These are phyloP conservation scores for Drosophila burlai DNA, from an alignment of 1,140 invertebrate genomes.

Conservation along the genomic window DNA sequence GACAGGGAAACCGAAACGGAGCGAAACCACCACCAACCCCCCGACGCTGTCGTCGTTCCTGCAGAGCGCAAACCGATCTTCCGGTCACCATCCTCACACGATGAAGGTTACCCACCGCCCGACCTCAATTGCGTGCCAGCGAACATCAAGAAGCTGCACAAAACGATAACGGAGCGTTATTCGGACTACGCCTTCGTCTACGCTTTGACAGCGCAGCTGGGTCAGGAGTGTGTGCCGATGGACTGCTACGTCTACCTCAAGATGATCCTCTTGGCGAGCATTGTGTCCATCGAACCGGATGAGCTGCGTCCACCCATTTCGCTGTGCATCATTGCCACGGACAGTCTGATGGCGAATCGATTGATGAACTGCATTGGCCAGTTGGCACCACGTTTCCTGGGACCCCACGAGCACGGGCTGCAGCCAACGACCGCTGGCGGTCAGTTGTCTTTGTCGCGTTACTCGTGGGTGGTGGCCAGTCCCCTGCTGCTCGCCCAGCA, in stretches of 20 bases:
- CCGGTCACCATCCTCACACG: neutral
- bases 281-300: slow-evolving; percentile 61
- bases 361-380: slow-evolving; percentile 62
- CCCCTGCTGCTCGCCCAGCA: slow-evolving; percentile 70
- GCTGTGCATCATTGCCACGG: slow-evolving; percentile 63
- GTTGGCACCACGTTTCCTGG: slow-evolving; percentile 70
- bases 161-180: slow-evolving; percentile 46
- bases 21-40: neutral
- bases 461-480: slow-evolving; percentile 63
- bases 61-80: neutral
- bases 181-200: slow-evolving; percentile 80
- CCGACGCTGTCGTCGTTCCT: neutral
- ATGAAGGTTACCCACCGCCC: neutral
- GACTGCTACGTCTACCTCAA: slow-evolving; percentile 74
- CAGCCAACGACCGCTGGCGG: neutral
- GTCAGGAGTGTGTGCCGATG: slow-evolving; percentile 74
- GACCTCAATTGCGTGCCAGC: slow-evolving; percentile 59
- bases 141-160: slow-evolving; percentile 53
- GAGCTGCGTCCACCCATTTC: slow-evolving; percentile 67
- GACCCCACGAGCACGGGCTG: slow-evolving; percentile 57
- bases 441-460: slow-evolving; percentile 41
- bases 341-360: slow-evolving; percentile 51
- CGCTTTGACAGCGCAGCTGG: slow-evolving; percentile 64
- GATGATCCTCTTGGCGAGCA: slow-evolving; percentile 70
- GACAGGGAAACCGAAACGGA: too few species aligned